Evolutionary conservation across 2,888 invertebrate genomes (phyloP), one percentile per base, ranked within the genome.

Genomic region (Phyllotreta cruciferae): DNA sequence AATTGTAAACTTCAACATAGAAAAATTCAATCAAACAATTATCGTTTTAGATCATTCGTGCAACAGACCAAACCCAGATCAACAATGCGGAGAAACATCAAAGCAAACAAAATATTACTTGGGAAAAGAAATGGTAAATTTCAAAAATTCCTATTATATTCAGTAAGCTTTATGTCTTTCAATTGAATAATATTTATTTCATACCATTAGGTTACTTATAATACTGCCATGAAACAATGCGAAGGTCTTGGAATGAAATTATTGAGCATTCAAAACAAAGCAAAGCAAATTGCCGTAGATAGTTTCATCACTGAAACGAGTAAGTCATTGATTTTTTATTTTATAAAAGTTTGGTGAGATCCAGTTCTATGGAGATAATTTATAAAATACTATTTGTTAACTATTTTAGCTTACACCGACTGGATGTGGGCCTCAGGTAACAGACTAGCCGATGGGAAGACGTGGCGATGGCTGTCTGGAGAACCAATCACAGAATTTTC

Each of bases 381-480:
- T n/a, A n/a, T n/a, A n/a, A n/a, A n/a, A n/a, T n/a, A n/a, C n/a
- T n/a, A n/a, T n/a, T n/a, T n/a, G n/a, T n/a, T n/a, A n/a, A n/a
- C 35, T 52, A 36, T 37, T 54, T 4, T 11, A 63, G 63, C 37
- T 38, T 9, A 34, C 7, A 41, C 14, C 13, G 41, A 11, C 10
- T 24, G 11, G 13, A 55, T 47, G 35, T 63, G 63, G 63, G 57
- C 58, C 6, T 58, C 63, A 9, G 58, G 58, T 14, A 58, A 49
- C 6, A 39, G 37, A 54, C 11, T 54, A 11, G 9, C 41, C 6
- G 60, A 60, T 34, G 34, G 34, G 3, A 41, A 42, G 24, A 55
- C 58, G 2, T 63, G 63, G 63, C 7, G 39, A n/a, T 62, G 56
- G 62, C 10, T 56, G 7, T 38, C 38, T 1, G 56, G 44, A 14